Base-by-base conservation (phyloP, 2,888 invertebrate genomes). In the Andrena marginata region DNA sequence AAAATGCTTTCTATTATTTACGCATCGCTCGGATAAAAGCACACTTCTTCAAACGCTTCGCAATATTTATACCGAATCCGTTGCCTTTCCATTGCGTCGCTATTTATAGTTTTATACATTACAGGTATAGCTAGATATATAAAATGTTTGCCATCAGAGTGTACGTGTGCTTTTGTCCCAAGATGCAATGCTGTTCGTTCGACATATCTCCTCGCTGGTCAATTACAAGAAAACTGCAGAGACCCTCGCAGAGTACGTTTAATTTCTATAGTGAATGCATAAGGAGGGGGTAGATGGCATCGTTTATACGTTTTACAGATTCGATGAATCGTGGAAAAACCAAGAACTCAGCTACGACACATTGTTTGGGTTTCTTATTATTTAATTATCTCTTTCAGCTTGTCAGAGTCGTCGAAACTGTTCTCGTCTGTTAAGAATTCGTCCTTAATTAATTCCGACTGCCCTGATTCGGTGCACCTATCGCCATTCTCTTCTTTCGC, bases 241-340 rank as follows among this genome's bases (percentile, higher is more conserved):
- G 26, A 56, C 26, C 16, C 2, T 26, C 16, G 26, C 35, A 8
- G 16, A n/a, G 6, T 26, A 20, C 4, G 49, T 35, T 64, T 35
- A 42, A n/a, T 26, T 26, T 5, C 16, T n/a, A 13, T 8, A 2
- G 42, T 42, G 54, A 42, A 29, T 65, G 8, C 29, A 8, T 29
- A 48, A 23, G 42, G 7, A 23, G 26, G 7, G 26, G 42, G 42
- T 42, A 42, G 42, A 1, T 42, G 42, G 42, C 42, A 35, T 65
- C 35, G 26, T 60, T n/a, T 76, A 13, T 26, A 64, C 42, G 42
- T 42, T 64, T 65, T 49, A 64, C 4, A 64, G 35, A 7, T 13
- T 1, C 10, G 8, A 6, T 16, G 13, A 26, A 42, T 7, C 5
- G 16, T 70, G 31, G 6, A 33, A 59, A 67, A 48, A 23, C 42